Conservation (phyloP, 1,140 invertebrate species). For the Drosophila pectinifera region DNA sequence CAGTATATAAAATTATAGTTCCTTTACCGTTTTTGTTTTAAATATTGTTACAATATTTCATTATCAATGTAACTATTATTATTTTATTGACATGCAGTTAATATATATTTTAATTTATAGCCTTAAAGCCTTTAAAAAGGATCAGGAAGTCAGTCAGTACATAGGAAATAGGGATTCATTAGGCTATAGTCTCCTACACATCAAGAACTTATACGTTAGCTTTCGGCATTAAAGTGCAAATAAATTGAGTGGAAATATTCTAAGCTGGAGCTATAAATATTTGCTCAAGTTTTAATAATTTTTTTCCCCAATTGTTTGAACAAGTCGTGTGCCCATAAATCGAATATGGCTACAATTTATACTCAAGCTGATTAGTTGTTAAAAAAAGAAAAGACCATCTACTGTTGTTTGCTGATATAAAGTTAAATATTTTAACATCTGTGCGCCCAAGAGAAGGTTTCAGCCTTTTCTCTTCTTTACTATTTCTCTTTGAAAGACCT, state of each 20-base stretch:
- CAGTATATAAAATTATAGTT: not conserved
- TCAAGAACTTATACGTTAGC: not conserved
- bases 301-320: not conserved
- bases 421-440: slow-evolving; percentile 3
- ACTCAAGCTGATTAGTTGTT: not conserved
- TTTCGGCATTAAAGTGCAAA: not conserved
- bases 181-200: not conserved
- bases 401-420: slow-evolving; percentile 2
- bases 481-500: slow-evolving; percentile 19
- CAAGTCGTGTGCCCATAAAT: slow-evolving; percentile 12
- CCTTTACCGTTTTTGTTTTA: not conserved
- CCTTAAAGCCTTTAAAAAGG: slow-evolving; percentile 1
- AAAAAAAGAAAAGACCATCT: not conserved
- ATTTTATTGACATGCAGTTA: not conserved
- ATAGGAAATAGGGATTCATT: not conserved
- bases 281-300: slow-evolving; percentile 5
- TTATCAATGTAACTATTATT: too few species aligned
- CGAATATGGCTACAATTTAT: not conserved
- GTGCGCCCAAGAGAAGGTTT: not conserved
- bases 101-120: not conserved
- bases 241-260: not conserved
- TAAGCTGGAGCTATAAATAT: not conserved
- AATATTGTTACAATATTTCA: not conserved
- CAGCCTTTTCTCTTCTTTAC: not conserved
- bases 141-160: not conserved